Evolutionary conservation across 2,797 vertebrate genomes (phyloP).

Genomic region (Okamejei kenojei): DNA sequence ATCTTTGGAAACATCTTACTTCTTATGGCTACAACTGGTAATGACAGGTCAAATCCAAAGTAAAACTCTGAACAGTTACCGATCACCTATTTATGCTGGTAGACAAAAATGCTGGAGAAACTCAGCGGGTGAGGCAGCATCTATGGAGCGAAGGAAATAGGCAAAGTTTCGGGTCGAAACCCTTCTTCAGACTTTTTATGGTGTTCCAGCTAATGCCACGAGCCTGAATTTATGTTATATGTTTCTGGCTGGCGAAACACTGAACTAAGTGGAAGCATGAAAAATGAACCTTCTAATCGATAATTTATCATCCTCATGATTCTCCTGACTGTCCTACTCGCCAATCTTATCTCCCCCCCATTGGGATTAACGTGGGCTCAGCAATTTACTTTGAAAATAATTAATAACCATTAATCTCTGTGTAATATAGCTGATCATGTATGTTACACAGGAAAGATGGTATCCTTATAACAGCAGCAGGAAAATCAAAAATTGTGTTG

Average conservation of each 20-base stretch:
- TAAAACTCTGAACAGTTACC: not conserved
- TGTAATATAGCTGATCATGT: too few relatives aligned
- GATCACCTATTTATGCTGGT: not conserved
- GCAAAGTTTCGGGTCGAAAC: too few relatives aligned
- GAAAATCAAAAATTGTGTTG: not conserved
- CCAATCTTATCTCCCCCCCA: not conserved
- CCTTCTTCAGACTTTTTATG: too few relatives aligned
- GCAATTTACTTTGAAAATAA: too few relatives aligned
- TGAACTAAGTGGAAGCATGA: not conserved
- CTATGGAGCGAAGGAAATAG: too few relatives aligned
- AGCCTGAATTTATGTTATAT: not conserved
- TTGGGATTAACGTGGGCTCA: not conserved
- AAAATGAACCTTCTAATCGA: not conserved
- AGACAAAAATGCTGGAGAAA: too few relatives aligned
- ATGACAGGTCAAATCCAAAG: not conserved
- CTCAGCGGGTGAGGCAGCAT: too few relatives aligned
- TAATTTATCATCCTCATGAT: not conserved
- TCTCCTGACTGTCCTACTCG: not conserved
- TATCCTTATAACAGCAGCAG: not conserved
- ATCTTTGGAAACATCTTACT: not conserved
- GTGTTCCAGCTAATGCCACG: not conserved
- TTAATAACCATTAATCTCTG: too few relatives aligned
- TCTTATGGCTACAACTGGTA: not conserved
- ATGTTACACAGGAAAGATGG: too few relatives aligned
- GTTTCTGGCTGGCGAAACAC: too few relatives aligned